A percentile compares a stretch with the other conserved stretches of the same genome.
phyloP scores from a whole-genome alignment of 2,888 invertebrate species.

The Cerastoderma edule region DNA sequence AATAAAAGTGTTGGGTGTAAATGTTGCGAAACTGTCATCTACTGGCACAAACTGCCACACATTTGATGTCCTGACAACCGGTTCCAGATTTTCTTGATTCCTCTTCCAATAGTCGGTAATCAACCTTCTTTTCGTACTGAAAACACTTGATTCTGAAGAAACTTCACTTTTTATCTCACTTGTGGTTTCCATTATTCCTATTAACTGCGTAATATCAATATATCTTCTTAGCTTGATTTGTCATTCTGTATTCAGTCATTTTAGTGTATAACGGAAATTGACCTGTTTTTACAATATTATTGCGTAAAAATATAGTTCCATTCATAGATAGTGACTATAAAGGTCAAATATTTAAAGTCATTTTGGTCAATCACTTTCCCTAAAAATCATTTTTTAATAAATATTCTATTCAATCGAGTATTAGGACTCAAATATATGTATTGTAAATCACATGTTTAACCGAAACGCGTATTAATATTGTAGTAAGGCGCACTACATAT shows the following conservation, averaged over 20 bases:
- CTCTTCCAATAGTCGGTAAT: background rate
- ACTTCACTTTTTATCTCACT: conserved; percentile 15
- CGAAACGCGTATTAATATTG: conserved; percentile 1
- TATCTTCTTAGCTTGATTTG: background rate
- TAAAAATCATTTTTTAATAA: background rate
- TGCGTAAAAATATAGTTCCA: background rate
- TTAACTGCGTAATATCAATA: background rate
- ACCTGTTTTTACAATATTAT: background rate
- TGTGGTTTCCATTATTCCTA: background rate
- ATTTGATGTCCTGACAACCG: conserved; percentile 10
- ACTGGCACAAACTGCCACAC: conserved; percentile 47
- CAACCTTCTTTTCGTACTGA: background rate
- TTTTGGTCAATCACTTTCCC: background rate
- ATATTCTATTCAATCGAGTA: background rate
- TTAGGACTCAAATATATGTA: background rate
- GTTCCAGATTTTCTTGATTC: background rate
- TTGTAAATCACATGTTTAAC: background rate
- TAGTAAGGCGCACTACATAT: conserved; percentile 8
- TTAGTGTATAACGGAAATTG: conserved; percentile 11
- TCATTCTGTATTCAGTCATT: background rate
- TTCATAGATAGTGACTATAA: background rate
- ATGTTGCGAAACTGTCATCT: background rate
- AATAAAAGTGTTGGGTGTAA: background rate
- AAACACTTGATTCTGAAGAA: background rate
- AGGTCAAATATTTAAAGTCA: background rate